phyloP scores from a whole-genome alignment of 2,888 invertebrate species.

The Caenorhabditis becei region DNA sequence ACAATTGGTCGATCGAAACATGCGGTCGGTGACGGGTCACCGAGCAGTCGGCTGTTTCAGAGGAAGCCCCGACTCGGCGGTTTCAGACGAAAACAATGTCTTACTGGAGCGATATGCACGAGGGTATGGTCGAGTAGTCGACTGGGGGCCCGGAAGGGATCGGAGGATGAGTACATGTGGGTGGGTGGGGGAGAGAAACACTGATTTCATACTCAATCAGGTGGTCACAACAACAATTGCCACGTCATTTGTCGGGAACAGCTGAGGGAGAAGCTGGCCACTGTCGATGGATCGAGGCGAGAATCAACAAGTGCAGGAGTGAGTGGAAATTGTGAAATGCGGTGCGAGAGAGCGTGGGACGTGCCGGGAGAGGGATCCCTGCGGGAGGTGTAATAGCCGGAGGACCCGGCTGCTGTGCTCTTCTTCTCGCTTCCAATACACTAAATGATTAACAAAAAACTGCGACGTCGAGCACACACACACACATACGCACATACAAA shows the following conservation, averaged over 20 bases:
- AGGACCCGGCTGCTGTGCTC: constrained; percentile 4
- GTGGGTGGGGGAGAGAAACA: constrained; percentile 3
- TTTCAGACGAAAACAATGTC: background rate
- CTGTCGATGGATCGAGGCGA: constrained; percentile 10
- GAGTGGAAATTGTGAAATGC: constrained; percentile 28
- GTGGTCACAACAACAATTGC: constrained; percentile 25
- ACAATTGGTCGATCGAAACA: constrained; percentile 36
- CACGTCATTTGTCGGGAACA: constrained; percentile 22
- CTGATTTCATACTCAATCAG: background rate
- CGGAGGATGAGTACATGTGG: background rate
- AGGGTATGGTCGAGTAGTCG: no score
- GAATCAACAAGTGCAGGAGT: constrained; percentile 37
- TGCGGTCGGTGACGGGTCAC: constrained; percentile 23
- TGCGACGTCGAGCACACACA: constrained; percentile 7
- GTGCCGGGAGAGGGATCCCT: constrained; percentile 17
- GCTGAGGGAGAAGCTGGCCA: no score
- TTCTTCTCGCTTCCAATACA: constrained; percentile 39
- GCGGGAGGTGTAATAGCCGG: constrained; percentile 27
- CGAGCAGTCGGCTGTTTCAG: background rate
- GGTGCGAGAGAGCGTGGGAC: constrained; percentile 30
- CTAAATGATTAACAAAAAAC: constrained; percentile 59
- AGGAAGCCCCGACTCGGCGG: background rate
- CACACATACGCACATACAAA: constrained; percentile 39
- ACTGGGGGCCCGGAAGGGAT: no score
- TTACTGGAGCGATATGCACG: background rate